Evolutionary conservation across 2,888 invertebrate species (phyloP).

Genomic region (Coenonympha arcania): DNA sequence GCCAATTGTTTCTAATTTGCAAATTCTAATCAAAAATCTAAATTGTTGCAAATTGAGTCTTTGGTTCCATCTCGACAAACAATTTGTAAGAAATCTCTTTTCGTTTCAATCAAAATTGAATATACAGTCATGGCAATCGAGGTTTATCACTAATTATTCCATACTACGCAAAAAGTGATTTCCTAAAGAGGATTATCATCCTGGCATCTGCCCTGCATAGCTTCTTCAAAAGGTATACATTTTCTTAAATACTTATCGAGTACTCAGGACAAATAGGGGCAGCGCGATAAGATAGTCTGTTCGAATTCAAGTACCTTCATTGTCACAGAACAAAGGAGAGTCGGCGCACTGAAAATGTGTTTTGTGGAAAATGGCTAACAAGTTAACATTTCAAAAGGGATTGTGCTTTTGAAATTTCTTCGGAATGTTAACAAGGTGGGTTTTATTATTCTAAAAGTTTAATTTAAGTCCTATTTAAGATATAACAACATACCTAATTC

Average conservation of each 20-base stretch:
- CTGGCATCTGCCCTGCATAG: too few species aligned
- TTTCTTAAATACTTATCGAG: slow-evolving; percentile 46
- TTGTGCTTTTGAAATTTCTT: slow-evolving; percentile 25
- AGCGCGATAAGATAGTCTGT: slow-evolving; percentile 56
- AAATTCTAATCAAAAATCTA: too few species aligned
- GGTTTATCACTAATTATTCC: too few species aligned
- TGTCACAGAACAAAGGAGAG: slow-evolving; percentile 58
- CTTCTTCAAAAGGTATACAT: not conserved
- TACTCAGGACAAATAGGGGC: slow-evolving; percentile 60
- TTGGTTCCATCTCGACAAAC: too few species aligned
- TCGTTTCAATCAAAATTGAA: too few species aligned
- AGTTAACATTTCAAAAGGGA: slow-evolving; percentile 29
- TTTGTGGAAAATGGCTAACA: slow-evolving; percentile 59
- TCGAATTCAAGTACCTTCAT: slow-evolving; percentile 58
- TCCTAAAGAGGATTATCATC: too few species aligned
- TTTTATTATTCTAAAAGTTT: slow-evolving; percentile 1
- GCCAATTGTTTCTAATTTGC: too few species aligned
- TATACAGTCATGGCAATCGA: too few species aligned
- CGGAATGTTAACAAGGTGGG: slow-evolving; percentile 10
- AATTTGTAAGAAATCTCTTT: too few species aligned
- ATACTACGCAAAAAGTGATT: too few species aligned
- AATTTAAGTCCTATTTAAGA: slow-evolving; percentile 5
- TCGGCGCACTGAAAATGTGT: slow-evolving; percentile 51
- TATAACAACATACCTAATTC: too few species aligned
- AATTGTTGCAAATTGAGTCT: too few species aligned